Conservation (phyloP, 2,113 vertebrate species). For the Prinia subflava region DNA sequence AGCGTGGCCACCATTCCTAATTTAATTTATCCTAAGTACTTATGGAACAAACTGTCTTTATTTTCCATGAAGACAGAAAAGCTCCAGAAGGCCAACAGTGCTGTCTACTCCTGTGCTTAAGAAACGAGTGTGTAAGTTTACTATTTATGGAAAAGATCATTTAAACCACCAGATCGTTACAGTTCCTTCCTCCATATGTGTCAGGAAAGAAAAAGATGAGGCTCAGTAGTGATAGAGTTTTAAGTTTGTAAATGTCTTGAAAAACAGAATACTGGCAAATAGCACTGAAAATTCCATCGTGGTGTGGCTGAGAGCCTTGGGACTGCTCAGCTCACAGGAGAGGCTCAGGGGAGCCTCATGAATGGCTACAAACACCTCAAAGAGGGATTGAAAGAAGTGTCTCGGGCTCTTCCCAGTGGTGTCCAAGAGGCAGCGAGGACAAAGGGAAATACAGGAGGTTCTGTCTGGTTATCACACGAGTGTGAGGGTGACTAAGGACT, state of each 20-base stretch:
- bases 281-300: background rate
- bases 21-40: background rate
- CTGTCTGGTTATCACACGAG: background rate
- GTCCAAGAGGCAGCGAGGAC: background rate
- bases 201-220: background rate
- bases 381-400: background rate
- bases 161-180: background rate
- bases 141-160: background rate
- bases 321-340: background rate
- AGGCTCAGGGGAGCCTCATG: background rate
- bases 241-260: background rate
- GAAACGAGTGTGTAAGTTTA: background rate
- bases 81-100: background rate
- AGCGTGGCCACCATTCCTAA: background rate
- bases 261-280: background rate
- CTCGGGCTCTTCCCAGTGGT: background rate
- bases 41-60: background rate
- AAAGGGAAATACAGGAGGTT: background rate
- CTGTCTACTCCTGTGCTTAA: background rate
- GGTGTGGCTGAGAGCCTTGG: background rate
- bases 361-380: background rate
- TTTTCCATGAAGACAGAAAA: background rate
- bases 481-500: background rate
- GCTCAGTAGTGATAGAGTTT: background rate
- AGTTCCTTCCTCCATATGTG: background rate